Percentiles rank a stretch among this genome's conserved stretches.
These are phyloP conservation scores for Luperina testacea DNA, from an alignment of 2,888 invertebrate species.

Conservation along the genomic window DNA sequence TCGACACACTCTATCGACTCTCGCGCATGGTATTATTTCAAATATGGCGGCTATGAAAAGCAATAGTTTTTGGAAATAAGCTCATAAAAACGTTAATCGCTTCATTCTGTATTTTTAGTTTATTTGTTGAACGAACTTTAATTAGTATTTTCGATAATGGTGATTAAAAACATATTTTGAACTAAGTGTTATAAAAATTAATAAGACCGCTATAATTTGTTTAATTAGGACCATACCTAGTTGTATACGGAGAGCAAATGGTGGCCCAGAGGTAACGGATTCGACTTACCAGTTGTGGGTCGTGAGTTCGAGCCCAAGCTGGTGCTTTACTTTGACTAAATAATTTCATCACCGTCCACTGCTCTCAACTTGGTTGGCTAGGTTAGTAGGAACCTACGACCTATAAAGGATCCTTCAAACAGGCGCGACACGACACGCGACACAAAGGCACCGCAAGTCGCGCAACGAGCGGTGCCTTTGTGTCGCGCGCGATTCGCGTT, in stretches of 20 bases:
- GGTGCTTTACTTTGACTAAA: not conserved
- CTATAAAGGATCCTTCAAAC: no score
- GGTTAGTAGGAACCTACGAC: not conserved
- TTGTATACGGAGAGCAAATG: not conserved
- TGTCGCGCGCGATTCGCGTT: no score
- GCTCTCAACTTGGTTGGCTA: not conserved
- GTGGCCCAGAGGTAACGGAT: not conserved
- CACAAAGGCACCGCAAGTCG: no score
- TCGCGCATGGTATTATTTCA: conserved; percentile 58
- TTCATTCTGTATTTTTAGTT: conserved; percentile 53
- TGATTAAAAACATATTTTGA: conserved; percentile 29
- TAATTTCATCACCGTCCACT: not conserved
- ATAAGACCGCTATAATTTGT: not conserved
- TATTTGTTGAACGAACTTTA: conserved; percentile 50
- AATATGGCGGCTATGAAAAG: conserved; percentile 56
- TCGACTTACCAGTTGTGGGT: not conserved
- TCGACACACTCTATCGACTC: conserved; percentile 66
- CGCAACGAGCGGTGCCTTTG: no score
- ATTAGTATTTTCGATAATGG: conserved; percentile 26
- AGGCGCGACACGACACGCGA: no score
- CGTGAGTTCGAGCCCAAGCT: not conserved
- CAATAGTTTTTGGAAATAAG: conserved; percentile 55
- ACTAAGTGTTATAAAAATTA: conserved; percentile 6
- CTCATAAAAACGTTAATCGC: conserved; percentile 57
- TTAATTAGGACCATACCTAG: not conserved